These are phyloP conservation scores for Gymnodraco acuticeps DNA, from an alignment of 2,797 vertebrate genomes.

Conservation along the genomic window DNA sequence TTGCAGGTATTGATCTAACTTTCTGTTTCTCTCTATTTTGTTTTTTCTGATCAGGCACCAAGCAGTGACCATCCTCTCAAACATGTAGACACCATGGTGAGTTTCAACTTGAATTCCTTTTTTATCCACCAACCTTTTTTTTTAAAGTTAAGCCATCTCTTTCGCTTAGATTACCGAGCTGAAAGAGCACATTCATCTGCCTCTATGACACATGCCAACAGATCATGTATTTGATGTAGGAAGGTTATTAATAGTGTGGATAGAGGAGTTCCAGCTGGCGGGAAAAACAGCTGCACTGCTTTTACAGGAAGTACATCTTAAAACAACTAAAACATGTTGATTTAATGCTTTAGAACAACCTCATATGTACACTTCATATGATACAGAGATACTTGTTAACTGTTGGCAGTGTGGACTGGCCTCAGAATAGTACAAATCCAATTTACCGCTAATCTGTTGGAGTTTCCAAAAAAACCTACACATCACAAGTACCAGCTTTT, in stretches of 20 bases:
- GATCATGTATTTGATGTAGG: slow-evolving; percentile 8
- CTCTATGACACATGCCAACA: not conserved
- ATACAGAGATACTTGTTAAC: not conserved
- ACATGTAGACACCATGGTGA: slow-evolving; percentile 91
- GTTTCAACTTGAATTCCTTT: slow-evolving; percentile 57
- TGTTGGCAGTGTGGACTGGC: not conserved
- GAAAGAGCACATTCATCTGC: slow-evolving; percentile 12
- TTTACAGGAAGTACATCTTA: not conserved
- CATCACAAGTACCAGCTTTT: not conserved
- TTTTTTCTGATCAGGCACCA: slow-evolving; percentile 82
- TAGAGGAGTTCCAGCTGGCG: slow-evolving; percentile 6
- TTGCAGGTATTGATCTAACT: slow-evolving; percentile 30
- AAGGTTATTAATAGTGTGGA: not conserved
- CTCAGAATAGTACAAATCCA: not conserved
- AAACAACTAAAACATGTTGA: not conserved
- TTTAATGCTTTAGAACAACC: not conserved
- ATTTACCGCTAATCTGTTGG: not conserved
- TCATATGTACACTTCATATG: not conserved
- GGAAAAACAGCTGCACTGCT: not conserved
- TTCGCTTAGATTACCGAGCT: slow-evolving; percentile 16
- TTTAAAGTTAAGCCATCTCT: not conserved
- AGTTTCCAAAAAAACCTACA: slow-evolving; percentile 6
- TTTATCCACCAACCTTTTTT: not conserved
- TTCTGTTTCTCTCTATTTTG: slow-evolving; percentile 37
- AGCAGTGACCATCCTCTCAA: slow-evolving; percentile 87